Percentiles rank a stretch among this genome's conserved stretches.
These are phyloP conservation scores for Diadumene lineata DNA, from an alignment of 92 coral and sea anemone species.

Conservation along the genomic window DNA sequence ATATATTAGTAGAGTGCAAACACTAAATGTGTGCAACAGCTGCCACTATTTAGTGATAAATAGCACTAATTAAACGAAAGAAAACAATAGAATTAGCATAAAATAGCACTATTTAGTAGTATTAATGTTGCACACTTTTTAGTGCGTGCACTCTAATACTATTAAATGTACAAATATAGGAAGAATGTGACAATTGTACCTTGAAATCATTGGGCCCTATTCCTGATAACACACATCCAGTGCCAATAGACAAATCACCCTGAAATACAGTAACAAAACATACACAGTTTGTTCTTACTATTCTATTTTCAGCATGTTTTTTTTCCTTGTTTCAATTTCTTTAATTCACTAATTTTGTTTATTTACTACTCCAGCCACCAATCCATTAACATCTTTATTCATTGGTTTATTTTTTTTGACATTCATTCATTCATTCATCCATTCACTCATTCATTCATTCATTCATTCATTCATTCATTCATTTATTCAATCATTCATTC, in stretches of 20 bases:
- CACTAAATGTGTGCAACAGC: too few species aligned
- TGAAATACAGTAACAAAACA: constrained; percentile 16
- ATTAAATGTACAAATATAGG: too few species aligned
- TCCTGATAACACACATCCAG: constrained; percentile 70
- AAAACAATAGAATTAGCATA: too few species aligned
- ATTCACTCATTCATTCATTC: background rate
- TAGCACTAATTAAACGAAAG: too few species aligned
- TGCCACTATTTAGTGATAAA: too few species aligned
- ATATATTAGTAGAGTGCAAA: too few species aligned
- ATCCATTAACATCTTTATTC: background rate
- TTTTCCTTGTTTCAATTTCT: background rate
- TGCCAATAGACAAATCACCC: constrained; percentile 65
- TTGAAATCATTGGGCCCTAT: constrained; percentile 64
- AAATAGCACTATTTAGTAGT: too few species aligned
- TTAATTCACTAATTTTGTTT: background rate
- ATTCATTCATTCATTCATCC: background rate
- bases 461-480: background rate
- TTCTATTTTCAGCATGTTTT: background rate
- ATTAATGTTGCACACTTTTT: background rate
- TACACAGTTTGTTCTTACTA: background rate
- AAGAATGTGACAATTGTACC: too few species aligned
- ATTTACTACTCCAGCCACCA: background rate
- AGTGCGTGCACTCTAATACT: background rate
- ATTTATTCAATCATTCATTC: background rate
- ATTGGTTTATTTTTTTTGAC: background rate